Conservation (phyloP, 2,113 vertebrate species). For the Shinisaurus crocodilurus region DNA sequence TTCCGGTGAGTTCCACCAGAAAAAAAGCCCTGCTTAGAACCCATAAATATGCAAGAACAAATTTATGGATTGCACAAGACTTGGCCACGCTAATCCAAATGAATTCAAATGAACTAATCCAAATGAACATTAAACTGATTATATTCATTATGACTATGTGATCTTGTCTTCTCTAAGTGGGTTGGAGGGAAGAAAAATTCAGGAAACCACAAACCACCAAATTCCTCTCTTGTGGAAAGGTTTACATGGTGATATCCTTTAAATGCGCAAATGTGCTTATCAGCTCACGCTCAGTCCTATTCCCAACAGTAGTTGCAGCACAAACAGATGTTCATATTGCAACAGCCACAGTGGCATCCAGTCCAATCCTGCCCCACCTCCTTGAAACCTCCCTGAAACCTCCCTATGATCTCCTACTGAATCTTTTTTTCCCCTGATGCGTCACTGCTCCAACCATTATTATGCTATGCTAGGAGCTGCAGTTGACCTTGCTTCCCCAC, state of each 20-base stretch:
- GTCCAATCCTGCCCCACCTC: neutral
- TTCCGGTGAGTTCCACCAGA: too few relatives aligned
- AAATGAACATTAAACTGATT: neutral
- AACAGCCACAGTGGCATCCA: neutral
- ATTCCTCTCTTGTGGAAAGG: conserved; percentile 1
- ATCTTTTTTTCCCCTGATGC: neutral
- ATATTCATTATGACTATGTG: neutral
- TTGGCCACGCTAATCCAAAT: neutral
- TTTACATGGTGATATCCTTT: neutral
- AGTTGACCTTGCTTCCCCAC: neutral
- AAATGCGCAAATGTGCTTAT: neutral
- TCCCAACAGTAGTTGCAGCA: neutral
- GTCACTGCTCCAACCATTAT: neutral
- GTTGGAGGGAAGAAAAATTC: neutral
- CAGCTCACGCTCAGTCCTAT: neutral
- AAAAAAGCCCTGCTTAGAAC: too few relatives aligned
- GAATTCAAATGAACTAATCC: neutral
- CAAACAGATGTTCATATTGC: neutral
- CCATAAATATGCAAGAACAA: neutral
- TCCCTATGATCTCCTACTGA: neutral
- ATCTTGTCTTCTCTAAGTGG: conserved; percentile 24
- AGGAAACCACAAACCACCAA: neutral
- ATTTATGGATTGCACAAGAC: conserved; percentile 9
- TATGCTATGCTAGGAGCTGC: neutral
- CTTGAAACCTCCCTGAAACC: neutral